Percentiles rank a stretch among this genome's conserved stretches.
phyloP scores from a whole-genome alignment of 2,888 invertebrate genomes.

The Amiota minor region DNA sequence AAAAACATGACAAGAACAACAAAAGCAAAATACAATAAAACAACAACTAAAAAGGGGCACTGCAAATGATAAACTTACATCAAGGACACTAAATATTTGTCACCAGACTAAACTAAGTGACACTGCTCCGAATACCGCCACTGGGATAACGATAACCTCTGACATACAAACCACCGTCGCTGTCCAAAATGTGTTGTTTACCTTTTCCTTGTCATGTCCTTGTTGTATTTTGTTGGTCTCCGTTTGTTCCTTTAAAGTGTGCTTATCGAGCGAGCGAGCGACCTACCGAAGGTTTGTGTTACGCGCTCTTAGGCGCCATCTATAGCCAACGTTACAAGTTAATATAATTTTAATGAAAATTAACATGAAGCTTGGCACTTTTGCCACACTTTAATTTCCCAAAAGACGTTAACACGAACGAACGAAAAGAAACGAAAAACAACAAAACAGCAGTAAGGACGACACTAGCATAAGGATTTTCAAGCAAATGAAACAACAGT shows the following conservation, averaged over 20 bases:
- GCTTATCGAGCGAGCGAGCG: no score
- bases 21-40: slow-evolving; percentile 14
- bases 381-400: slow-evolving; percentile 66
- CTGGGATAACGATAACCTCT: slow-evolving; percentile 11
- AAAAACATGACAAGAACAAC: slow-evolving; percentile 21
- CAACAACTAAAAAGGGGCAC: slow-evolving; percentile 5
- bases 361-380: slow-evolving; percentile 67
- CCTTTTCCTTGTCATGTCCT: no score
- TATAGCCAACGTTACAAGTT: slow-evolving; percentile 58
- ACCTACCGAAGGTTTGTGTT: background rate
- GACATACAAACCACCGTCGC: background rate
- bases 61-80: slow-evolving; percentile 53
- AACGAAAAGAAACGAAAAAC: background rate
- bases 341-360: slow-evolving; percentile 69
- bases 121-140: background rate
- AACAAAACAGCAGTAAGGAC: background rate
- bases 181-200: no score
- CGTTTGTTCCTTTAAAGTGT: no score
- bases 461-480: background rate
- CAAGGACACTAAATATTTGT: slow-evolving; percentile 56
- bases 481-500: background rate
- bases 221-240: no score
- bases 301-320: slow-evolving; percentile 25
- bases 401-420: slow-evolving; percentile 49
- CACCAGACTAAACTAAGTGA: slow-evolving; percentile 10